These are phyloP conservation scores for Cherax destructor DNA, from an alignment of 1,140 invertebrate genomes.

Conservation along the genomic window DNA sequence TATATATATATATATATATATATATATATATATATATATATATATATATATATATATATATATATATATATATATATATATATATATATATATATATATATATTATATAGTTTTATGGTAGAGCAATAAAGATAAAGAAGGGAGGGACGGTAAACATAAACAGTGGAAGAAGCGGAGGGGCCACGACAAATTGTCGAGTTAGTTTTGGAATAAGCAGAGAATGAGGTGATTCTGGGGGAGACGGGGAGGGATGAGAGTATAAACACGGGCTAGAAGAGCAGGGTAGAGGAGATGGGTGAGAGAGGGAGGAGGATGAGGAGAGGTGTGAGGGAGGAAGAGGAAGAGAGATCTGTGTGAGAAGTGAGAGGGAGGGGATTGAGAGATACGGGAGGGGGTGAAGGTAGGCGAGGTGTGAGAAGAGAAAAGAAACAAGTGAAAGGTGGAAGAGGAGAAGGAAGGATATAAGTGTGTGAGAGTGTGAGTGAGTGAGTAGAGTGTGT, in stretches of 20 bases:
- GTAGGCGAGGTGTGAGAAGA: too few species aligned
- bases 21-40: not conserved
- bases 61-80: not conserved
- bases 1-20: not conserved
- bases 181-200: not conserved
- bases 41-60: not conserved
- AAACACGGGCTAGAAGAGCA: not conserved
- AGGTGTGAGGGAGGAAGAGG: not conserved
- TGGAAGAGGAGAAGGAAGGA: too few species aligned
- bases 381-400: too few species aligned
- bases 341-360: not conserved
- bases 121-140: not conserved
- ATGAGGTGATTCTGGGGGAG: not conserved
- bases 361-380: not conserved
- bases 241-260: not conserved
- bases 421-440: too few species aligned
- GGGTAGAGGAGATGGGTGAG: not conserved
- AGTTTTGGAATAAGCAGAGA: conserved; percentile 1
- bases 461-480: too few species aligned
- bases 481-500: too few species aligned
- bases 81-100: not conserved
- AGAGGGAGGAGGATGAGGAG: not conserved
- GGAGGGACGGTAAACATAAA: not conserved
- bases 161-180: not conserved
- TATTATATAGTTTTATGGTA: not conserved